phyloP scores from a whole-genome alignment of 2,888 invertebrate species.

The Andrena hattorfiana region DNA sequence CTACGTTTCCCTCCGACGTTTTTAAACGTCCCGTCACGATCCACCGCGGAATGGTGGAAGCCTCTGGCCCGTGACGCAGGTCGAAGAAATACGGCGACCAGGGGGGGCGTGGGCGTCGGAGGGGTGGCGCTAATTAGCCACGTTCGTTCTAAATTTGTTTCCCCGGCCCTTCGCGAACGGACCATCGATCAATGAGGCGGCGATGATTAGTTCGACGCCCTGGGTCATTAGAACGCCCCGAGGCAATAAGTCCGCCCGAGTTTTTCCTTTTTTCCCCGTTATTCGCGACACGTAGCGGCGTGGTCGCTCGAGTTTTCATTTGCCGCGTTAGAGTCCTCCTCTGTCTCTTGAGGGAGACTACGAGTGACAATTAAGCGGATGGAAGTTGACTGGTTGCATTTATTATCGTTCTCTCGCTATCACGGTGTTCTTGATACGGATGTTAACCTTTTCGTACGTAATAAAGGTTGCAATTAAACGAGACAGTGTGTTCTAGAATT shows the following conservation, averaged over 20 bases:
- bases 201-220: constrained; percentile 65
- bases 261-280: constrained; percentile 70
- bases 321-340: constrained; percentile 41
- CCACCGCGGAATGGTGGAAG: neutral
- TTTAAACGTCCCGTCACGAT: constrained; percentile 22
- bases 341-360: constrained; percentile 29
- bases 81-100: neutral
- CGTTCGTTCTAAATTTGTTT: constrained; percentile 44
- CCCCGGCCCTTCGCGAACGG: neutral
- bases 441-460: constrained; percentile 20
- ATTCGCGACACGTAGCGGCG: constrained; percentile 78
- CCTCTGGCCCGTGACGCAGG: neutral
- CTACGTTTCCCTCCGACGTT: constrained; percentile 1
- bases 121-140: constrained; percentile 38
- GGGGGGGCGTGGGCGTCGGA: neutral
- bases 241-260: constrained; percentile 61
- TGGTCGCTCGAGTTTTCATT: constrained; percentile 66
- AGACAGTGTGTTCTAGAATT: constrained; percentile 9
- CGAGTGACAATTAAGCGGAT: constrained; percentile 53
- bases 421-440: neutral
- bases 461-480: constrained; percentile 9
- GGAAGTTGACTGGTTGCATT: constrained; percentile 44
- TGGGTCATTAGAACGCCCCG: constrained; percentile 61
- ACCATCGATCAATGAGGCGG: constrained; percentile 57
- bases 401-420: constrained; percentile 31